Conservation (phyloP, 2,113 vertebrate genomes). For the Syngnathus typhle region DNA sequence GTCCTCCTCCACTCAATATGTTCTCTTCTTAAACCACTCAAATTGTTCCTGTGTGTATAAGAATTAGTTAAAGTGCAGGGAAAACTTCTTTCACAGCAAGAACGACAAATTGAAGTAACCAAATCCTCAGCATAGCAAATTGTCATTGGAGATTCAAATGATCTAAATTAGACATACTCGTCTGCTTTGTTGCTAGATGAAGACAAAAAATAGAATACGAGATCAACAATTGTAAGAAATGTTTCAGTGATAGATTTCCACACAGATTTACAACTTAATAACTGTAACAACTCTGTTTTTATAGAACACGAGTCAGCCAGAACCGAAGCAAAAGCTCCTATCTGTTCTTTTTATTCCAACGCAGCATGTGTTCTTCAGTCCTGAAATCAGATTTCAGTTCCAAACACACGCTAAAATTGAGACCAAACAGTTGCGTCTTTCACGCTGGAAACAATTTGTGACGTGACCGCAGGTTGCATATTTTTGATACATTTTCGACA, state of each 20-base stretch:
- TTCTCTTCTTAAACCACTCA: too few species aligned
- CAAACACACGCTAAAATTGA: neutral
- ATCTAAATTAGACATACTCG: too few species aligned
- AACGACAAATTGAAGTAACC: too few species aligned
- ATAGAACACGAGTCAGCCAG: slow-evolving; percentile 12
- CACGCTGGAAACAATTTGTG: neutral
- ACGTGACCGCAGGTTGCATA: neutral
- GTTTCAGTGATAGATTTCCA: slow-evolving; percentile 13
- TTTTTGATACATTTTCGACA: neutral
- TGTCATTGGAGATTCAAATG: neutral
- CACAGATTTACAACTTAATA: slow-evolving; percentile 24
- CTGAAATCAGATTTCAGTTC: neutral
- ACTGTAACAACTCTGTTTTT: slow-evolving; percentile 20
- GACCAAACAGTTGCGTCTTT: neutral
- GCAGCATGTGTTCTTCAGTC: neutral
- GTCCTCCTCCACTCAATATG: too few species aligned
- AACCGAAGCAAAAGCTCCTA: slow-evolving; percentile 5
- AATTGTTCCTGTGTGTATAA: neutral
- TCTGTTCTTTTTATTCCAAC: slow-evolving; percentile 1
- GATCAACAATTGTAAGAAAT: slow-evolving; percentile 3
- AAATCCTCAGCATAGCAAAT: neutral
- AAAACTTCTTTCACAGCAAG: neutral
- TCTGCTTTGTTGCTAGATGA: neutral
- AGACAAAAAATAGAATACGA: too few species aligned
- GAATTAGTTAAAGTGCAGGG: too few species aligned